Conservation (phyloP, 2,888 invertebrate genomes). For the Stramonita haemastoma region DNA sequence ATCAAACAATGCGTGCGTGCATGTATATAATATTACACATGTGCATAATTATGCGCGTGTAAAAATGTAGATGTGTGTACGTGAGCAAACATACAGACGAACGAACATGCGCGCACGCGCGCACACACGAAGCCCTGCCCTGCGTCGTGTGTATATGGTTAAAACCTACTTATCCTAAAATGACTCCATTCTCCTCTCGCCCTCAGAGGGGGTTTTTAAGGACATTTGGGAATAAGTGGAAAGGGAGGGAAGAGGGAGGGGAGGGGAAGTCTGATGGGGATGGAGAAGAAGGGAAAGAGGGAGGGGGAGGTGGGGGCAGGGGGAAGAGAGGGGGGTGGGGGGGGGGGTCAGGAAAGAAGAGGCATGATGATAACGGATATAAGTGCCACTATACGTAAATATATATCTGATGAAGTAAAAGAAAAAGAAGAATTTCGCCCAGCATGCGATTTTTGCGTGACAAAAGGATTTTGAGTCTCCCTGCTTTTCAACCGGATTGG, state of each 20-base stretch:
- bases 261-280: no score
- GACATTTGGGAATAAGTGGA: no score
- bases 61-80: no score
- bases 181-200: no score
- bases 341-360: neutral
- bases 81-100: neutral
- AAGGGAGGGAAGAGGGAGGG: no score
- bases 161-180: neutral
- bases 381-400: neutral
- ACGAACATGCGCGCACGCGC: neutral
- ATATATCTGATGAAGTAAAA: neutral
- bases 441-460: conserved; percentile 23
- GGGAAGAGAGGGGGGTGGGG: neutral
- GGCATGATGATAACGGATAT: neutral
- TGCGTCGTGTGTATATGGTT: neutral
- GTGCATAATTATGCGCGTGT: no score
- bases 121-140: neutral
- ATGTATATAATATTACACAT: no score
- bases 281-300: neutral
- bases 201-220: no score
- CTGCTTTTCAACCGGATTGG: conserved; percentile 19
- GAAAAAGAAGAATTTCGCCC: neutral
- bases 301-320: neutral
- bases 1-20: no score
- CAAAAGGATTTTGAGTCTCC: neutral